These are phyloP conservation scores for Rhyacophila evoluta DNA, from an alignment of 2,888 invertebrate species.

Conservation along the genomic window DNA sequence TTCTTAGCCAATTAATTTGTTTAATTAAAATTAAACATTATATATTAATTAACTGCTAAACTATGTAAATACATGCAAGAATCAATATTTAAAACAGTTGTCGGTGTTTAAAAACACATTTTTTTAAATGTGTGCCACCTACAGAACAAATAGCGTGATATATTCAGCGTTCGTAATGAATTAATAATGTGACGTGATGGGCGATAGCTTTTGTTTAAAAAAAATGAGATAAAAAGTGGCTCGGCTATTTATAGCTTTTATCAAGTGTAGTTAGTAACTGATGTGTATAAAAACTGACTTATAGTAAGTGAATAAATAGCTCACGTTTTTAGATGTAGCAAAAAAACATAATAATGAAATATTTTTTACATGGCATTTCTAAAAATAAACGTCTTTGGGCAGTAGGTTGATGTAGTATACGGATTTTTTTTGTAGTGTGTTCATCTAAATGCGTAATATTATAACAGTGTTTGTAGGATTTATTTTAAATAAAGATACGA, in stretches of 20 bases:
- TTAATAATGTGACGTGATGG: neutral
- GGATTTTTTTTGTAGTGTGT: too few species aligned
- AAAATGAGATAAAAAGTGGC: neutral
- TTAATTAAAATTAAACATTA: too few species aligned
- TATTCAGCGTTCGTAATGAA: too few species aligned
- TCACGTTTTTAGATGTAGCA: neutral
- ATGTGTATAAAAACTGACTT: neutral
- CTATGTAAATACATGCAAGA: neutral
- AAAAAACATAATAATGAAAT: neutral
- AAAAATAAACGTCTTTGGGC: too few species aligned
- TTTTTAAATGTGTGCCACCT: neutral
- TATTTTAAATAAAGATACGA: too few species aligned
- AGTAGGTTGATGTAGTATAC: too few species aligned
- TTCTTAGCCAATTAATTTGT: too few species aligned
- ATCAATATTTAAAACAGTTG: neutral
- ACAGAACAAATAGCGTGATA: too few species aligned
- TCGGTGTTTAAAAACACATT: neutral
- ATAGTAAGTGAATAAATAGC: neutral
- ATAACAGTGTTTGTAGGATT: too few species aligned
- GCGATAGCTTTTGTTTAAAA: neutral
- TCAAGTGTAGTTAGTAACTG: constrained; percentile 6
- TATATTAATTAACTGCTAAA: neutral
- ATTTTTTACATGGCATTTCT: too few species aligned
- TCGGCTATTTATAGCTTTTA: constrained; percentile 1
- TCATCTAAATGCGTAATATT: too few species aligned